Conservation (phyloP, 2,888 invertebrate genomes). For the Agelastica alni region DNA sequence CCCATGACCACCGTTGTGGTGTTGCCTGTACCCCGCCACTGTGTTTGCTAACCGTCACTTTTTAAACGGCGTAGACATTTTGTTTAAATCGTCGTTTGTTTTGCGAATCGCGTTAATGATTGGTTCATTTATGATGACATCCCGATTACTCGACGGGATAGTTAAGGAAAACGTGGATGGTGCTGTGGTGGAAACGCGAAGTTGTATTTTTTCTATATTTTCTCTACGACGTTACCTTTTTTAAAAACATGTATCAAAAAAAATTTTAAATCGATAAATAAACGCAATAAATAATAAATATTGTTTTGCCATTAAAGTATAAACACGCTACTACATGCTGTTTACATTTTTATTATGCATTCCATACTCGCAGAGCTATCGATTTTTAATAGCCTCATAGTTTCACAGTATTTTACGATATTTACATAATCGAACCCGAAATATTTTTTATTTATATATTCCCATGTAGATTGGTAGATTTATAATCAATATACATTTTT, state of each 20-base stretch:
- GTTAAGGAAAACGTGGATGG: no score
- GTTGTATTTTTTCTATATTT: no score
- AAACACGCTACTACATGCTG: background rate
- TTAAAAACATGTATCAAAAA: no score
- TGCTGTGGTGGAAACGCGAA: no score
- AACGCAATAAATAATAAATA: no score
- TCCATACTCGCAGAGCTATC: background rate
- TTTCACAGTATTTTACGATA: background rate
- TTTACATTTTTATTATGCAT: background rate
- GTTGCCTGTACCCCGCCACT: conserved; percentile 56
- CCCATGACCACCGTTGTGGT: conserved; percentile 51
- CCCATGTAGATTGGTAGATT: background rate
- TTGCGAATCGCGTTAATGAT: background rate
- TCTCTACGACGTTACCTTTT: no score
- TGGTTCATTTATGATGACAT: conserved; percentile 17
- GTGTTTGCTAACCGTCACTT: conserved; percentile 47
- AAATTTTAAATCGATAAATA: no score
- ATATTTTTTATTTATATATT: background rate
- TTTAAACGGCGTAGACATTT: conserved; percentile 26
- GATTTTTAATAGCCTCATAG: background rate
- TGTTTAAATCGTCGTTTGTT: conserved; percentile 10
- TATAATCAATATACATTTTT: background rate
- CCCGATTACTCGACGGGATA: no score
- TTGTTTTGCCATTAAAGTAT: background rate
- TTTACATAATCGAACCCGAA: background rate